Conservation (phyloP, 2,797 vertebrate species). For the Clamator glandarius region DNA sequence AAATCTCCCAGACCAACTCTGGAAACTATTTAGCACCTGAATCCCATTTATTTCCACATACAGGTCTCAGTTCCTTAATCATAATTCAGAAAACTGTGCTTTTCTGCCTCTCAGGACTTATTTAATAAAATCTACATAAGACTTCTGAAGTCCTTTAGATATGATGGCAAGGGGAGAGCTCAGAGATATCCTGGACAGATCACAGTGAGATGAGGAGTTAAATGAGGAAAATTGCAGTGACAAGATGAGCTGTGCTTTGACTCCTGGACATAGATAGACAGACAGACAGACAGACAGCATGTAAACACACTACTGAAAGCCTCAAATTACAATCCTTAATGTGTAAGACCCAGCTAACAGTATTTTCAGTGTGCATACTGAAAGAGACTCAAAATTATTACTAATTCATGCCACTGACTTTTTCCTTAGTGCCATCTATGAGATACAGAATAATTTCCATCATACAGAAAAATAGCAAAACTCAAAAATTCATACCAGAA, state of each 20-base stretch:
- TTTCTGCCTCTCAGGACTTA: neutral
- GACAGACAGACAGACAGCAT: neutral
- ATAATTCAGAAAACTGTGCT: neutral
- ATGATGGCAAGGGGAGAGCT: neutral
- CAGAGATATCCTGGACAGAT: neutral
- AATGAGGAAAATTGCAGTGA: neutral
- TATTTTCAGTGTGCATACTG: neutral
- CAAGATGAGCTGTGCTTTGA: neutral
- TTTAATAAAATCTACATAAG: neutral
- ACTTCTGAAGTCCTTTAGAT: neutral
- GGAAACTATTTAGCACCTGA: constrained; percentile 35
- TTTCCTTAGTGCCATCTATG: neutral
- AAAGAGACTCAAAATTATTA: neutral
- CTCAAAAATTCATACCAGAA: constrained; percentile 1
- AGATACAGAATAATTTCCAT: neutral
- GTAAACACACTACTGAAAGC: neutral
- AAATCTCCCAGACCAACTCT: neutral
- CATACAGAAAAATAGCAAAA: constrained; percentile 1
- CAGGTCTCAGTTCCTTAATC: neutral
- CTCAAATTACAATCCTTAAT: neutral
- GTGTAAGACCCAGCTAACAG: neutral
- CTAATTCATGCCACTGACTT: neutral
- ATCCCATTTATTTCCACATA: constrained; percentile 5
- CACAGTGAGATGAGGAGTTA: neutral
- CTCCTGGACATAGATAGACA: neutral